phyloP scores from a whole-genome alignment of 2,113 vertebrate species.

The Octodon degus region DNA sequence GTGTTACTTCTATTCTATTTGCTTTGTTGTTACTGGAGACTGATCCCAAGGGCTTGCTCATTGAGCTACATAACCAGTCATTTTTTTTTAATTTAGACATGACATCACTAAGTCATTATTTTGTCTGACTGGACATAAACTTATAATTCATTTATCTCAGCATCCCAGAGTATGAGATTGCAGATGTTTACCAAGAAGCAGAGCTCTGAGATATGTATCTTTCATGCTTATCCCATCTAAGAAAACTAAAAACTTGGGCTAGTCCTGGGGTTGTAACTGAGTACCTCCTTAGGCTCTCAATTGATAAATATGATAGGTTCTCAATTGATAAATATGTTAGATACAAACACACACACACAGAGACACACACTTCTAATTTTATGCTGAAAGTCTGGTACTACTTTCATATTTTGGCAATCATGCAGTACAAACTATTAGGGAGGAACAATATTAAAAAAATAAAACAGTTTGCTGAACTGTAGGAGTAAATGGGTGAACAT shows the following conservation, averaged over 20 bases:
- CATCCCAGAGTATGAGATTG: background rate
- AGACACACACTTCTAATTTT: background rate
- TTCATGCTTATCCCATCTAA: background rate
- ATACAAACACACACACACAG: background rate
- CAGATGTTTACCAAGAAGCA: background rate
- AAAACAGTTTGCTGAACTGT: background rate
- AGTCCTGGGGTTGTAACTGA: background rate
- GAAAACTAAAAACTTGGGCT: background rate
- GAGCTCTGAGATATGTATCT: background rate
- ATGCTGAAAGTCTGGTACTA: background rate
- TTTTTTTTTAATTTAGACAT: background rate
- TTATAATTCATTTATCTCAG: background rate
- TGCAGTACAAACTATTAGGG: background rate
- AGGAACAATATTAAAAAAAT: background rate
- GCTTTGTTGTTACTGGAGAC: background rate
- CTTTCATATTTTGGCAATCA: background rate
- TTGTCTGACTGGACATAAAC: background rate
- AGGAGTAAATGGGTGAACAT: too few relatives aligned
- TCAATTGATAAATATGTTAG: too few relatives aligned
- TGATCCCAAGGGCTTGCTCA: background rate
- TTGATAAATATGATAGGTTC: too few relatives aligned
- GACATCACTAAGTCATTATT: background rate
- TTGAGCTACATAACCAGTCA: background rate
- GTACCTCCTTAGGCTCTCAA: too few relatives aligned
- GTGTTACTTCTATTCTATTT: background rate